A percentile compares a stretch with the other conserved stretches of the same genome.
phyloP scores from a whole-genome alignment of 2,888 invertebrate species.

The Conus canariensis region DNA sequence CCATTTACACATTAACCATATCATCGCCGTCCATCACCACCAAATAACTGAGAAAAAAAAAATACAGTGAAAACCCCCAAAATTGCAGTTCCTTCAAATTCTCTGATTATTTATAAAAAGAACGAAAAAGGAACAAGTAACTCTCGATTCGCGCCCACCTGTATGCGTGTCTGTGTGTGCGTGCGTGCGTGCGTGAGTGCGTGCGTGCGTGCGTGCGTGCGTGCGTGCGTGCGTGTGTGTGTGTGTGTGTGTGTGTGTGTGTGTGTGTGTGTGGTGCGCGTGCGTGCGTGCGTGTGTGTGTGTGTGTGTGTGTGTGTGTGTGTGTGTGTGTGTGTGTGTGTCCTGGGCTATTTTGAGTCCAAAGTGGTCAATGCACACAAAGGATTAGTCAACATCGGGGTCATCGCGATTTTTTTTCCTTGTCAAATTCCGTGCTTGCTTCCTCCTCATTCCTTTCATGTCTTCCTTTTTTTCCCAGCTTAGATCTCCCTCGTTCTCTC shows the following conservation, averaged over 20 bases:
- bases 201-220: not conserved
- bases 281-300: not conserved
- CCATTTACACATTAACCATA: too few species aligned
- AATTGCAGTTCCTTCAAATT: too few species aligned
- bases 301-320: not conserved
- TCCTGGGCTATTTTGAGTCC: too few species aligned
- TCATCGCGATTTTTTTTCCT: too few species aligned
- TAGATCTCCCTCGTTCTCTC: not conserved
- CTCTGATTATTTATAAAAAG: not conserved
- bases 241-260: not conserved
- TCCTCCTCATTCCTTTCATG: too few species aligned
- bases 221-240: not conserved
- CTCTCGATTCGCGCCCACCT: not conserved
- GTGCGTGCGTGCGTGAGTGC: not conserved
- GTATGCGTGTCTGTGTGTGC: not conserved
- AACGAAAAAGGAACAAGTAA: not conserved
- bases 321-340: slow-evolving; percentile 1
- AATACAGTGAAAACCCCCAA: too few species aligned
- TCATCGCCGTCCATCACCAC: too few species aligned
- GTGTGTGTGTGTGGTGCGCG: not conserved
- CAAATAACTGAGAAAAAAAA: too few species aligned
- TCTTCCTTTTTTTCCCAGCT: not conserved
- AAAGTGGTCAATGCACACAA: too few species aligned
- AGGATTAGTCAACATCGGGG: too few species aligned
- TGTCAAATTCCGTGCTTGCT: not conserved